Base-by-base conservation (phyloP, 2,797 vertebrate genomes). In the Anniella stebbinsi region DNA sequence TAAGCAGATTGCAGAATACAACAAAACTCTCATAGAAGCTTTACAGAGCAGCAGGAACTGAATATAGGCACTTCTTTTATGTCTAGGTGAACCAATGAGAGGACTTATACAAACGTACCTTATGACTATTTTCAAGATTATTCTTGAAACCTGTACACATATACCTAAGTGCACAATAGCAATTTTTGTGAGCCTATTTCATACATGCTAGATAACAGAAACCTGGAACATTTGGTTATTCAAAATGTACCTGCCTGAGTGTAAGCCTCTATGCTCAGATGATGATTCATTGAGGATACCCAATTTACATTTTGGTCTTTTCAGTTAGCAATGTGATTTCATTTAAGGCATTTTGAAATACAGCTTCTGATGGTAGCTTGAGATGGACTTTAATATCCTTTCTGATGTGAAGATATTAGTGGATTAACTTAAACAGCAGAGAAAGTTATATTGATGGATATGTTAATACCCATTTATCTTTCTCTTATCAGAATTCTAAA, bases 1-100 rank as follows among this genome's bases (percentile, higher is more conserved):
- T 93, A 98, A 97, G 80, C 98, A 98, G 93, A 97, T 99, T 93
- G 91, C 96, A 1, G 98, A 99, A 23, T 98, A 99, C 95, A 99
- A 99, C 96, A 98, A 97, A 97, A 97, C 95, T 84, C 97, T 99
- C 30, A 96, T 98, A 30, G 98, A 99, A 73, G 92, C 95, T 48
- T 96, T 99, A 13, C 98, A 98, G 87, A 98, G 88, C 96, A 97
- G 94, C 93, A 98, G 97, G 96, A 98, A 92, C 93, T 98, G 96
- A 98, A 89, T 45, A 57, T 77, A 83, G 75, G 86, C 89, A 67
- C 87, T 94, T 96, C 93, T 95, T 96, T 93, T 93, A 93, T 95
- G 88, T 80, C 48, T 4, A 2, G 66, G 0, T 88, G 88, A 90
- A 89, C 84, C 92, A 89, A 67, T 89, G 92, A 80, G 72, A 77